These are phyloP conservation scores for Anoplophora glabripennis DNA, from an alignment of 1,140 invertebrate genomes.

Conservation along the genomic window DNA sequence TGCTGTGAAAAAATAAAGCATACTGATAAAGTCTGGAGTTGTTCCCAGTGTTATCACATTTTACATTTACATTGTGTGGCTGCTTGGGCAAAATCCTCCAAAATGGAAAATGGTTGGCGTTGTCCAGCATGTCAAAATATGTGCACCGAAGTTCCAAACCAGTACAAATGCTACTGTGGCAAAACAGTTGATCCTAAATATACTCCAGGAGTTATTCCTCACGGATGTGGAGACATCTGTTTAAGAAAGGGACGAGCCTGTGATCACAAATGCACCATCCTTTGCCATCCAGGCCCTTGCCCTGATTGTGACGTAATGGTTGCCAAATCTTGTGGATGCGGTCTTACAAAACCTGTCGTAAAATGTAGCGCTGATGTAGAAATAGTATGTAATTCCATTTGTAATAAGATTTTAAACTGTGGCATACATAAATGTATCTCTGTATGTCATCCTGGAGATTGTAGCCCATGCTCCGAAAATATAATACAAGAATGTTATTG, in stretches of 20 bases:
- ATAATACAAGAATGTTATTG: slow-evolving; percentile 56
- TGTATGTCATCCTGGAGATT: slow-evolving; percentile 76
- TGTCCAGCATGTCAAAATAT: slow-evolving; percentile 89
- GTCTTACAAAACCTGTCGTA: slow-evolving; percentile 63
- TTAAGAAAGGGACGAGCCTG: slow-evolving; percentile 65
- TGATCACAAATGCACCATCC: slow-evolving; percentile 77
- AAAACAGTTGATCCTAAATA: slow-evolving; percentile 67
- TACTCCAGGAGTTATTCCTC: slow-evolving; percentile 67
- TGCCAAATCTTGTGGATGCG: slow-evolving; percentile 69
- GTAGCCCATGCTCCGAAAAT: slow-evolving; percentile 63
- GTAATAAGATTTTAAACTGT: slow-evolving; percentile 72
- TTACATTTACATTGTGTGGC: slow-evolving; percentile 86
- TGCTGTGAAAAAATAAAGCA: slow-evolving; percentile 84
- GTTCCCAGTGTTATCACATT: slow-evolving; percentile 86
- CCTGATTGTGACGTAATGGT: slow-evolving; percentile 69
- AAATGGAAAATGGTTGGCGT: slow-evolving; percentile 78
- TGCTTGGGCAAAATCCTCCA: slow-evolving; percentile 85
- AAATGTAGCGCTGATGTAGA: slow-evolving; percentile 66
- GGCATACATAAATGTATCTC: slow-evolving; percentile 68
- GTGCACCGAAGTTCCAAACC: slow-evolving; percentile 61
- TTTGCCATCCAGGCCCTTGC: slow-evolving; percentile 90
- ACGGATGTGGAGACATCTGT: slow-evolving; percentile 87
- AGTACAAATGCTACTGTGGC: slow-evolving; percentile 83
- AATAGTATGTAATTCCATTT: slow-evolving; percentile 70
- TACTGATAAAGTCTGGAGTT: slow-evolving; percentile 83